A percentile compares a stretch with the other conserved stretches of the same genome.
Evolutionary conservation across 2,797 vertebrate genomes (phyloP).

Genomic region (Anguilla obscura): DNA sequence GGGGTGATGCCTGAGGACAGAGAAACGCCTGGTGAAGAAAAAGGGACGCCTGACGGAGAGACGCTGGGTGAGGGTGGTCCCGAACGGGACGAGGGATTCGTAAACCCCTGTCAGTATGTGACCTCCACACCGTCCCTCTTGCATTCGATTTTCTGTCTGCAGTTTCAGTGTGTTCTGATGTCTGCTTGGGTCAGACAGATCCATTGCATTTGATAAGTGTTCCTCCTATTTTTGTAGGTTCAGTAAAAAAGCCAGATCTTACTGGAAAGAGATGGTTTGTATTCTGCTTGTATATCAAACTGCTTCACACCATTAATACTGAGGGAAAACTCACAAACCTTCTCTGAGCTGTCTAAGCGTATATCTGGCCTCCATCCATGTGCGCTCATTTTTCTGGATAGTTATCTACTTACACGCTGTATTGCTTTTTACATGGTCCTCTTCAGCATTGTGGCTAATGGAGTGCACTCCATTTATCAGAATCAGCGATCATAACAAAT

Average conservation of each 20-base stretch:
- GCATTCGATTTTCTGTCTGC: not conserved
- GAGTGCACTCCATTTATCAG: not conserved
- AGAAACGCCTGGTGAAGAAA: not conserved
- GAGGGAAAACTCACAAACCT: not conserved
- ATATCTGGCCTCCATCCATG: not conserved
- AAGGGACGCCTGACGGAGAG: not conserved
- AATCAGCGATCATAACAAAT: not conserved
- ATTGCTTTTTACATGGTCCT: not conserved
- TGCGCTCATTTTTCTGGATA: not conserved
- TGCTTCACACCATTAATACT: not conserved
- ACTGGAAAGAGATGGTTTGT: not conserved
- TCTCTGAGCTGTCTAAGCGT: not conserved
- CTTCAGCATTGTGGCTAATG: not conserved
- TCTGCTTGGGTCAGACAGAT: not conserved
- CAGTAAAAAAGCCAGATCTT: not conserved
- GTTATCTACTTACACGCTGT: not conserved
- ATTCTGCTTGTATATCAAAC: constrained; percentile 20
- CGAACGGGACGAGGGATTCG: not conserved
- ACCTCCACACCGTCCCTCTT: not conserved
- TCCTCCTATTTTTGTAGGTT: not conserved
- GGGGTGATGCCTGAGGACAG: constrained; percentile 1
- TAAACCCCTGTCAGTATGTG: not conserved
- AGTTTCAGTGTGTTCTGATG: not conserved
- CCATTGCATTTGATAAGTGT: not conserved
- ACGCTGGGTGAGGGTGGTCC: not conserved